Percentiles rank a stretch among this genome's conserved stretches.
These are phyloP conservation scores for Microdon myrmicae DNA, from an alignment of 2,888 invertebrate species.

Conservation along the genomic window DNA sequence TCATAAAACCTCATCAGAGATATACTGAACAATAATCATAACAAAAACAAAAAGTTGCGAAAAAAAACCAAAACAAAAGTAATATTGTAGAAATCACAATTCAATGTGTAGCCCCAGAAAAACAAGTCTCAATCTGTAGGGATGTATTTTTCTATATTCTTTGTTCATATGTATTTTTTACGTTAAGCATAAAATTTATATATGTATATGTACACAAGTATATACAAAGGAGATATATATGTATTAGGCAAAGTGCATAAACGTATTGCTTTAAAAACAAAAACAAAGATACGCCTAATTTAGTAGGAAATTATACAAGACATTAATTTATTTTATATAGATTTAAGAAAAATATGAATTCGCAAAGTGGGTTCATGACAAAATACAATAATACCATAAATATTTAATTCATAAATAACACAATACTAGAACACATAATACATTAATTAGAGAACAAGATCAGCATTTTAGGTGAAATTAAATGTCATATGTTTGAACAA, in stretches of 20 bases:
- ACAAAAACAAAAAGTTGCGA: too few relatives aligned
- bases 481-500: too few relatives aligned
- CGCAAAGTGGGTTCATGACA: neutral
- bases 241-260: too few relatives aligned
- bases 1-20: too few relatives aligned
- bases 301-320: conserved; percentile 41
- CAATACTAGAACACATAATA: neutral
- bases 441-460: conserved; percentile 8
- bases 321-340: conserved; percentile 21
- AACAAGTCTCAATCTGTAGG: conserved; percentile 20
- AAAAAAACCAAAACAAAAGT: conserved; percentile 3
- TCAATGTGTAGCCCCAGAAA: conserved; percentile 22
- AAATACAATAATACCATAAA: conserved; percentile 34
- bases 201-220: conserved; percentile 17
- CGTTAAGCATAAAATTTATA: conserved; percentile 14
- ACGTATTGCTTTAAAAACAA: conserved; percentile 33
- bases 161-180: conserved; percentile 22
- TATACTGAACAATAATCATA: conserved; percentile 29
- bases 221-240: conserved; percentile 1
- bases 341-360: conserved; percentile 1
- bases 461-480: conserved; percentile 35
- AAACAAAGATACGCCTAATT: too few relatives aligned
- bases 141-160: conserved; percentile 35
- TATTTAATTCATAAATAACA: conserved; percentile 15
- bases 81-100: too few relatives aligned